Percentiles rank a stretch among this genome's conserved stretches.
phyloP scores from a whole-genome alignment of 2,888 invertebrate genomes.

The Lepetodrilus schrolli region DNA sequence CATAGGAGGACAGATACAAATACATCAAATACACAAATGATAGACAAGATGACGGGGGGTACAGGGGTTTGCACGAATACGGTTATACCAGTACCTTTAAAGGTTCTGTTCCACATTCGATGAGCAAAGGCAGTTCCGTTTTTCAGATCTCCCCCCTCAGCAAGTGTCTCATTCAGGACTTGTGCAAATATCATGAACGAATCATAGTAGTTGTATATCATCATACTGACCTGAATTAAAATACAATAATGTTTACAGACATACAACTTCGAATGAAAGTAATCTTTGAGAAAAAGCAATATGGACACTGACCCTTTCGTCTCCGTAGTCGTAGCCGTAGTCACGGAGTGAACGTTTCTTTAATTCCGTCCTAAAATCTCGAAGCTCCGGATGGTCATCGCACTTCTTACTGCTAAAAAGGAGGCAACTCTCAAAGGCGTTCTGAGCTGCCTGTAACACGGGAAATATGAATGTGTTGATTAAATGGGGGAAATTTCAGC shows the following conservation, averaged over 20 bases:
- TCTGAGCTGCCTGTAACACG: neutral
- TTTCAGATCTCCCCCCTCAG: slow-evolving; percentile 41
- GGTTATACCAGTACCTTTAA: slow-evolving; percentile 62
- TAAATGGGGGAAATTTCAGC: too few species aligned
- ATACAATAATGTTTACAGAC: too few species aligned
- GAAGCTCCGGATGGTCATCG: neutral
- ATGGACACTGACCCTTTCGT: slow-evolving; percentile 16
- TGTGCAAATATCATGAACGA: slow-evolving; percentile 58
- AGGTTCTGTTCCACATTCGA: slow-evolving; percentile 62
- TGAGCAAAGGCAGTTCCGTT: slow-evolving; percentile 53
- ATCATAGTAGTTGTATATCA: slow-evolving; percentile 58
- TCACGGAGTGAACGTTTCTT: slow-evolving; percentile 36
- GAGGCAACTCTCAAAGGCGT: slow-evolving; percentile 32
- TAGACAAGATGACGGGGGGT: too few species aligned
- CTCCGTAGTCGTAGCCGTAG: slow-evolving; percentile 39
- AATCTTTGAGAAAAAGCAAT: too few species aligned
- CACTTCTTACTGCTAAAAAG: slow-evolving; percentile 5
- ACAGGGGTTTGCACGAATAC: too few species aligned
- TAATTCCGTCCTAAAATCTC: slow-evolving; percentile 40
- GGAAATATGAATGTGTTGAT: neutral
- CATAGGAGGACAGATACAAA: too few species aligned
- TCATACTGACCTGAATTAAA: neutral
- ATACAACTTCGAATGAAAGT: too few species aligned
- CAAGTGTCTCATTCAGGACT: slow-evolving; percentile 59
- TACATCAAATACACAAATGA: too few species aligned